Conservation (phyloP, 2,888 invertebrate genomes). For the Camponotus fellah region DNA sequence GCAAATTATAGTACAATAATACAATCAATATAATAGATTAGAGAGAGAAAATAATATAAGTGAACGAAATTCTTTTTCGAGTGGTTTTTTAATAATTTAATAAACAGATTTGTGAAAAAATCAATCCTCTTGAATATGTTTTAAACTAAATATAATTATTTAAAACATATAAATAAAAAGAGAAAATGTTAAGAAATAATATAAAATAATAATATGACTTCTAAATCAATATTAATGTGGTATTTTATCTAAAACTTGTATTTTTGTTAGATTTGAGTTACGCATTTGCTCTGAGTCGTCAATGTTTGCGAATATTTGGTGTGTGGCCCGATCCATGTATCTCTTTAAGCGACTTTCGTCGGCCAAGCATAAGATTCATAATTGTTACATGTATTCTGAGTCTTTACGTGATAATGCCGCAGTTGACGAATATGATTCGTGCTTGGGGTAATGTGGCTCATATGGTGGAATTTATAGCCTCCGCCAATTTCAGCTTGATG, state of each 20-base stretch:
- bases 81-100: too few species aligned
- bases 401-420: constrained; percentile 59
- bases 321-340: constrained; percentile 69
- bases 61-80: too few species aligned
- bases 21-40: too few species aligned
- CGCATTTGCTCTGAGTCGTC: constrained; percentile 65
- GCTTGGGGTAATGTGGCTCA: constrained; percentile 58
- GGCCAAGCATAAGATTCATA: constrained; percentile 27
- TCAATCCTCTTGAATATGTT: too few species aligned
- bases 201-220: not conserved
- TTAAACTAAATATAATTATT: too few species aligned
- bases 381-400: constrained; percentile 3
- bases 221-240: not conserved
- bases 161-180: too few species aligned
- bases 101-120: too few species aligned
- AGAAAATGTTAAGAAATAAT: not conserved
- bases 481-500: constrained; percentile 36
- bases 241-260: not conserved
- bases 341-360: not conserved
- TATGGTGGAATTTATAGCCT: constrained; percentile 53
- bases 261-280: constrained; percentile 60
- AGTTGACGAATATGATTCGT: constrained; percentile 53
- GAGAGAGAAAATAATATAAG: too few species aligned
- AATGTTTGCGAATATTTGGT: constrained; percentile 66
- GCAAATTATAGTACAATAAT: too few species aligned